phyloP scores from a whole-genome alignment of 2,113 vertebrate species.

The Daboia siamensis region DNA sequence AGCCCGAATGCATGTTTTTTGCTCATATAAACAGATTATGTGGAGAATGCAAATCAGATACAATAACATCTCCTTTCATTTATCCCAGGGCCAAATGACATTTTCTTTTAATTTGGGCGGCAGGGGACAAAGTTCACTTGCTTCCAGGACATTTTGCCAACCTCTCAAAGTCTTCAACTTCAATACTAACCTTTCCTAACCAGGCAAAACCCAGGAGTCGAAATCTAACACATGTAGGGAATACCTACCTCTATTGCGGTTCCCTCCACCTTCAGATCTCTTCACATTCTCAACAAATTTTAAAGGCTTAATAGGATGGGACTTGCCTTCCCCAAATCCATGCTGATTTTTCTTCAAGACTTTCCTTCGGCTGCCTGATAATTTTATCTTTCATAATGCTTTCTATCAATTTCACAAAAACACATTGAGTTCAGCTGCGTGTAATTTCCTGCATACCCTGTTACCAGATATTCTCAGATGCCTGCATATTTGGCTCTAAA shows the following conservation, averaged over 20 bases:
- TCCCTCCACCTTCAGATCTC: neutral
- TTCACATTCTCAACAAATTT: neutral
- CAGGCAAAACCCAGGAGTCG: neutral
- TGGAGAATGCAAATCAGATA: conserved; percentile 6
- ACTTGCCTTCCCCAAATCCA: neutral
- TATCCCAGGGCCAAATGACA: conserved; percentile 21
- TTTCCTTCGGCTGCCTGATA: neutral
- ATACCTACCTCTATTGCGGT: neutral
- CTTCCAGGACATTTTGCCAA: neutral
- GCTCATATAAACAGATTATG: conserved; percentile 16
- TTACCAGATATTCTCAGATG: neutral
- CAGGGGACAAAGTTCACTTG: conserved; percentile 23
- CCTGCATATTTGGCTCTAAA: neutral
- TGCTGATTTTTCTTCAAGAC: neutral
- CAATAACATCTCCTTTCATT: conserved; percentile 32
- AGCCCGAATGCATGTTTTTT: neutral
- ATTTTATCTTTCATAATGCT: neutral
- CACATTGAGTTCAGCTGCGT: neutral
- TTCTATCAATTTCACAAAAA: neutral
- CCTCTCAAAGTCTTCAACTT: neutral
- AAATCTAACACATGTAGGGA: neutral
- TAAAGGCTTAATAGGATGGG: neutral
- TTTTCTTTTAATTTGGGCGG: neutral
- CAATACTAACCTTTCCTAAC: neutral
- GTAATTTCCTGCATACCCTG: neutral